Evolutionary conservation across 2,113 vertebrate genomes (phyloP), one percentile per base, ranked within the genome.

Genomic region (Odocoileus virginianus): DNA sequence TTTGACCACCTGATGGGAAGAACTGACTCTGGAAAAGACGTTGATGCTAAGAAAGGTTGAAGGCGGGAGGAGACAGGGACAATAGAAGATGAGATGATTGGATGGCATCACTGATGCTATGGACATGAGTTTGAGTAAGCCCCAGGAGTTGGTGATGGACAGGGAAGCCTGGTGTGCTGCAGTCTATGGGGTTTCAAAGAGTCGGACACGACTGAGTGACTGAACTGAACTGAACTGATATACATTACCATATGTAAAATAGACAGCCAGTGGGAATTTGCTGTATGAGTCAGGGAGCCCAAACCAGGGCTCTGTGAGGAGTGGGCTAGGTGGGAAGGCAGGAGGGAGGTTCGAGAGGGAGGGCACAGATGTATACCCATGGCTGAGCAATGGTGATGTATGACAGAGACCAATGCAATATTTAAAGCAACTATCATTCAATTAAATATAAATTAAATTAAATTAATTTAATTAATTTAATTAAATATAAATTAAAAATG

Each of bases 141-240:
- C 9, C 61, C 1, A 0, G 61, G 61, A 64, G 61, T 17, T 64
- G 30, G 30, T 64, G 30, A 64, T n/a, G 61, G 61, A 64, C 30
- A 64, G 15, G 30, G 61, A 64, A 17, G 30, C 3, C 15, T n/a
- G 15, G 30, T 3, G 0, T n/a, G 61, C 61, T 64, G 61, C 61
- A n/a, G 30, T n/a, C 7, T 30, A 17, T 64, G 30, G 61, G 61
- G 30, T 8, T 17, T 7, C 61, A 64, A 64, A 64, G 30, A n/a
- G 61, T n/a, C 0, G 15, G 30, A 64, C 30, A 1, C 0, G 30
- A 64, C 61, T n/a, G 61, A 64, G 61, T 36, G 36, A 30, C 6
- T 60, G 27, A 45, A 43, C 43, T 43, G 45, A 28, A 28, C 25
- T 61, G 28, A 30, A 61, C 60, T 61, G 60, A 30, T 61, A 61